Conservation (phyloP, 1,140 invertebrate species). For the Bombyx mandarina region DNA sequence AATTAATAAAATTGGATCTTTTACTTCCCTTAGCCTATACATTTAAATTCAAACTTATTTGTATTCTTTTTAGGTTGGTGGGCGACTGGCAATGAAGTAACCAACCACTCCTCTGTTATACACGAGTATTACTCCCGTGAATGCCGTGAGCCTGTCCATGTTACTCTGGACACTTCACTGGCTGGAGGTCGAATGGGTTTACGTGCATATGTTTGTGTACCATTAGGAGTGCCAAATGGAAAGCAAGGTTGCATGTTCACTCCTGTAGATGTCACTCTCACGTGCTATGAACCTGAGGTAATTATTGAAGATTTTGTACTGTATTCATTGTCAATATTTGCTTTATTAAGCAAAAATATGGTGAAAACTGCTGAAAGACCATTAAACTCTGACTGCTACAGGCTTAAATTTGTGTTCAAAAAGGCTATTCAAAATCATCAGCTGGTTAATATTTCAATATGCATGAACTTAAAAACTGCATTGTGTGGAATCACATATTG, state of each 20-base stretch:
- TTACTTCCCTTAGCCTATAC: too few species aligned
- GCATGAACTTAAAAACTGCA: too few species aligned
- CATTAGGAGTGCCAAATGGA: constrained; percentile 88
- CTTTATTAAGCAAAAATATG: too few species aligned
- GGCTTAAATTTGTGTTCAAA: too few species aligned
- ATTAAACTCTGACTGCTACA: too few species aligned
- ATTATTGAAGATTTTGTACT: constrained; percentile 8
- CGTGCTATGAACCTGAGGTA: constrained; percentile 91
- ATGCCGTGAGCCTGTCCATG: constrained; percentile 93
- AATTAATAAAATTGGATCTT: too few species aligned
- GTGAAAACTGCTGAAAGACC: too few species aligned
- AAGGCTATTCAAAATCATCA: too few species aligned
- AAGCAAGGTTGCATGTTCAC: constrained; percentile 98
- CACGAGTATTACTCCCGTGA: constrained; percentile 97
- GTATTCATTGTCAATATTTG: too few species aligned
- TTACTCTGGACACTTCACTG: constrained; percentile 94
- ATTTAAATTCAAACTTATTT: too few species aligned
- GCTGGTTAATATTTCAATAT: too few species aligned
- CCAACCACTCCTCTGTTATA: constrained; percentile 96
- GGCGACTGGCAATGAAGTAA: constrained; percentile 96
- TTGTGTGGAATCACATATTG: too few species aligned
- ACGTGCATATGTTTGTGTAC: constrained; percentile 89
- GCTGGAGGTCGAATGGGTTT: constrained; percentile 86
- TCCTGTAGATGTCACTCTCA: constrained; percentile 87
- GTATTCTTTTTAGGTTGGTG: constrained; percentile 83